Percentiles rank a stretch among this genome's conserved stretches.
Conservation (phyloP, 2,797 vertebrate species). For the Carcharodon carcharias region DNA sequence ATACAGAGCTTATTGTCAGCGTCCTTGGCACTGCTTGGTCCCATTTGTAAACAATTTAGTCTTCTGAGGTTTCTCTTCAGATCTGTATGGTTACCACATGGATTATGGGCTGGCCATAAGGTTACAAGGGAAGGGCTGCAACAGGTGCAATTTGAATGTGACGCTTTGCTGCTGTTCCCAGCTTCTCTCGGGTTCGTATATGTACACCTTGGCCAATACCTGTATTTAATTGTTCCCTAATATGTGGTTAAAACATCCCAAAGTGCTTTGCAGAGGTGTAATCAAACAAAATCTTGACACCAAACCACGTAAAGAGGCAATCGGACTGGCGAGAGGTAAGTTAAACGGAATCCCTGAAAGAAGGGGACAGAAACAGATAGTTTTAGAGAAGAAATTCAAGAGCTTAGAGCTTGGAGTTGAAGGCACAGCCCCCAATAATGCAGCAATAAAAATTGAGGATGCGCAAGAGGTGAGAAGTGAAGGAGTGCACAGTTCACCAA, state of each 20-base stretch:
- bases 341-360: not conserved
- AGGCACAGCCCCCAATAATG: no score
- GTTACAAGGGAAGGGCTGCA: not conserved
- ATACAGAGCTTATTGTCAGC: constrained; percentile 17
- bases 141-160: not conserved
- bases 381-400: not conserved
- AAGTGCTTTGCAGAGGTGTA: not conserved
- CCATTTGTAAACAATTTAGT: constrained; percentile 31
- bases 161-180: not conserved
- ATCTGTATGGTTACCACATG: constrained; percentile 16
- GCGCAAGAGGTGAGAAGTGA: not conserved
- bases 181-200: not conserved
- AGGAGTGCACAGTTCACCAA: not conserved
- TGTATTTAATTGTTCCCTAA: not conserved
- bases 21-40: not conserved
- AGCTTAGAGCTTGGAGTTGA: not conserved
- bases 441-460: not conserved
- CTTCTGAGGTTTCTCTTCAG: constrained; percentile 8
- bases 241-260: not conserved
- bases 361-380: not conserved
- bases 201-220: not conserved
- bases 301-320: not conserved
- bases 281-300: not conserved
- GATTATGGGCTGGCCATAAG: not conserved
- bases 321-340: not conserved